Evolutionary conservation across 2,888 invertebrate species (phyloP).

Genomic region (Fragum whitleyi): DNA sequence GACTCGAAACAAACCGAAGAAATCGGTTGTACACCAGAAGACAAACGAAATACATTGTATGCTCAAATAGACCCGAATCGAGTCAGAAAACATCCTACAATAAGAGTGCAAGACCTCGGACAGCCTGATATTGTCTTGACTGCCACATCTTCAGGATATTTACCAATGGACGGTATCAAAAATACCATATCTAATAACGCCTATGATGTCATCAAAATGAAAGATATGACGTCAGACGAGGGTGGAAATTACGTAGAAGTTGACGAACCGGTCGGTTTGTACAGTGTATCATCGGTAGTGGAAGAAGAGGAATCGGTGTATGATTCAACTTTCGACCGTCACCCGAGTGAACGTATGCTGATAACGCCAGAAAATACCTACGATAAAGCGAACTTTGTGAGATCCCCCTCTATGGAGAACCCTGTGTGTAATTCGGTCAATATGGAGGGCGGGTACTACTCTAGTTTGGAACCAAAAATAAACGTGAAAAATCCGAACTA

Average conservation of each 20-base stretch:
- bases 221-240: neutral
- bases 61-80: slow-evolving; percentile 11
- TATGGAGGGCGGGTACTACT: slow-evolving; percentile 2
- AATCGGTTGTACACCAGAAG: neutral
- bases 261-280: neutral
- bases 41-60: neutral
- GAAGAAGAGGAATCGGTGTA: slow-evolving; percentile 2
- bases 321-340: slow-evolving; percentile 20
- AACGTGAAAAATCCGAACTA: slow-evolving; percentile 10
- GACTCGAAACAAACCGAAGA: neutral
- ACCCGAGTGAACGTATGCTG: slow-evolving; percentile 7
- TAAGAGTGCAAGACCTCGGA: neutral
- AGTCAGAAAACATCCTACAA: neutral
- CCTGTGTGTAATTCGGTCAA: slow-evolving; percentile 9
- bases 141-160: neutral
- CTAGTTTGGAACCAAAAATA: neutral
- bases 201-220: slow-evolving; percentile 9
- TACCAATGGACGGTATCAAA: slow-evolving; percentile 7
- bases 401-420: neutral
- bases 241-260: slow-evolving; percentile 3
- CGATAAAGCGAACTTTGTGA: neutral
- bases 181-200: neutral
- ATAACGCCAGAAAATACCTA: slow-evolving; percentile 9
- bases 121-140: slow-evolving; percentile 3
- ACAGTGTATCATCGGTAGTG: slow-evolving; percentile 4